Evolutionary conservation across 2,797 vertebrate species (phyloP), one percentile per base, ranked within the genome.

Genomic region (Rhabdophis nuchalis): DNA sequence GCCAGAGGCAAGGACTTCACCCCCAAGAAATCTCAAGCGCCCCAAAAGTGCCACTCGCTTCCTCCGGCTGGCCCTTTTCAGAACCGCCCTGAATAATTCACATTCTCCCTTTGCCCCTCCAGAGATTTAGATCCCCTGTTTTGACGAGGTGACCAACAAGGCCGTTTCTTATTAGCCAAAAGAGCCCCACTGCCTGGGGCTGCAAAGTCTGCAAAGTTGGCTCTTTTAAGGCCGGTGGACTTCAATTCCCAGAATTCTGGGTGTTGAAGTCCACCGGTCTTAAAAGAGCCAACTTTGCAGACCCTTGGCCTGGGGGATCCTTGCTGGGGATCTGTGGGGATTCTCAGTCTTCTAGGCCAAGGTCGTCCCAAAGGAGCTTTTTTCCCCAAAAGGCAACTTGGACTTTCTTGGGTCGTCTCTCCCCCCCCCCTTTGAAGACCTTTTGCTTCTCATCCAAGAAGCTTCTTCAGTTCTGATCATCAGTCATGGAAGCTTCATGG

Each of bases 291-390:
- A n/a, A n/a, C n/a, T n/a, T n/a, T n/a, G n/a, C n/a, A n/a, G n/a
- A n/a, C n/a, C n/a, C n/a, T n/a, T n/a, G n/a, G 46, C 46, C 46
- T 50, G 14, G 3, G 50, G 25, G n/a, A 68, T 16, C 64, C n/a
- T 68, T 32, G 64, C 58, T 10, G 12, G 25, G 25, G 58, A 1
- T 14, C 61, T 14, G 12, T 14, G 29, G 61, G n/a, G 61, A 32
- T 13, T 2, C 13, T 68, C n/a, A 7, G 1, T 1, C 13, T 0
- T 12, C 3, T 10, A 3, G 25, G 2, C 27, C 8, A 27, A 1
- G 10, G 9, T 12, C 27, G 60, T 11, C 60, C 60, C 25, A 27
- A 27, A 61, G 29, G 10, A 12, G 61, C 29, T 68, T 68, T 68
- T 68, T 68, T 16, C 4, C 10, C 29, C 13, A 32, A 60, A 68